Conservation (phyloP, 2,888 invertebrate species). For the Plebejus anna region DNA sequence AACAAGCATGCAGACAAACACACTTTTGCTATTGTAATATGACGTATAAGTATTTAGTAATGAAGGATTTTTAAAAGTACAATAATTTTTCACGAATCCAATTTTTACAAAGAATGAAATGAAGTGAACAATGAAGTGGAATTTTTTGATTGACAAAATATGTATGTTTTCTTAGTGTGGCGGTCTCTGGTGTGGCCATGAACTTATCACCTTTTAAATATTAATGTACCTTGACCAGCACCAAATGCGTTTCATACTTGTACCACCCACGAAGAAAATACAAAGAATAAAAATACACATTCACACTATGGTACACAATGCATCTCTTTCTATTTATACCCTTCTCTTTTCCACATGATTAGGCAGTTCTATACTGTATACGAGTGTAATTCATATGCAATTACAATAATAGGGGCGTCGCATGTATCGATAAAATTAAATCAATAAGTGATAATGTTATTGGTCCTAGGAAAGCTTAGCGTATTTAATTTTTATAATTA, state of each 20-base stretch:
- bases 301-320: conserved; percentile 15
- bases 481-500: too few relatives aligned
- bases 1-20: too few relatives aligned
- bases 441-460: not conserved
- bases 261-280: conserved; percentile 23
- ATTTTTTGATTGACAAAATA: not conserved
- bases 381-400: not conserved
- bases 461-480: too few relatives aligned
- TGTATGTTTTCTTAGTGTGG: not conserved
- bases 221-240: conserved; percentile 12
- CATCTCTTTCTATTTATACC: conserved; percentile 7
- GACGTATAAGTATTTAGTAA: too few relatives aligned
- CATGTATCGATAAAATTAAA: conserved; percentile 5
- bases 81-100: too few relatives aligned
- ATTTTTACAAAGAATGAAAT: too few relatives aligned
- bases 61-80: too few relatives aligned
- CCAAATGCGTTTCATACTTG: conserved; percentile 1
- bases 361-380: conserved; percentile 19
- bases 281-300: conserved; percentile 24
- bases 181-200: not conserved
- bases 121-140: too few relatives aligned
- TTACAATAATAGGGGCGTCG: not conserved
- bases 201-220: conserved; percentile 8
- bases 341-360: conserved; percentile 20
- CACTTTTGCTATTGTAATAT: too few relatives aligned